Evolutionary conservation across 2,113 vertebrate species (phyloP).

Genomic region (Mustelus asterias): DNA sequence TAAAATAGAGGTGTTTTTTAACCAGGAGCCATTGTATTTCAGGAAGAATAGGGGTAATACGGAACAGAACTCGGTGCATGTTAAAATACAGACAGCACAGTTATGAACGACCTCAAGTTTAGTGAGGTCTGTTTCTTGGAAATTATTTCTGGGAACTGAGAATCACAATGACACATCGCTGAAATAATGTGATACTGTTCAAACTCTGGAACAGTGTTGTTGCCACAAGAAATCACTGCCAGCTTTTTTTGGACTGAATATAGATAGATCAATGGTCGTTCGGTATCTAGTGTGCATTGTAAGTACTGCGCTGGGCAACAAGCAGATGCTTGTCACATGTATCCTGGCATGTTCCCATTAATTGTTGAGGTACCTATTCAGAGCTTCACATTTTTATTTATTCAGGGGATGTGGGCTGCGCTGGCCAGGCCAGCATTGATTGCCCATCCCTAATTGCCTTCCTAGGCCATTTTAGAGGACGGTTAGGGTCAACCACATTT

Average conservation of each 20-base stretch:
- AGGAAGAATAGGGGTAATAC: too few species aligned
- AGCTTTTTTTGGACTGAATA: not conserved
- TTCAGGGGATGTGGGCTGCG: too few species aligned
- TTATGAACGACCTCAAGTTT: too few species aligned
- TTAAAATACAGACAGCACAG: too few species aligned
- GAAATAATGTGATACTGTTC: not conserved
- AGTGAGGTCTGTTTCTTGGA: not conserved
- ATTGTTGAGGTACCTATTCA: not conserved
- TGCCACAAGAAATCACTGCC: not conserved
- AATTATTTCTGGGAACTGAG: not conserved
- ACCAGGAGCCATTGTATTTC: too few species aligned
- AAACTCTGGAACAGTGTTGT: not conserved
- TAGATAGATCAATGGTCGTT: not conserved
- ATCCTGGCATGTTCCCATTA: not conserved
- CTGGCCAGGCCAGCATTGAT: too few species aligned
- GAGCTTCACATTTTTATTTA: not conserved
- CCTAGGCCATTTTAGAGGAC: too few species aligned
- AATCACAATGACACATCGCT: not conserved
- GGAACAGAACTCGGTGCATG: too few species aligned
- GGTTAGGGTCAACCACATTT: too few species aligned
- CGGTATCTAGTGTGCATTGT: not conserved
- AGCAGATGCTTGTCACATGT: not conserved
- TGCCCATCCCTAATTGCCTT: too few species aligned
- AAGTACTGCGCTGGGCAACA: not conserved
- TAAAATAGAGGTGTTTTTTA: too few species aligned